phyloP scores from a whole-genome alignment of 2,113 vertebrate species.

The Ranitomeya variabilis region DNA sequence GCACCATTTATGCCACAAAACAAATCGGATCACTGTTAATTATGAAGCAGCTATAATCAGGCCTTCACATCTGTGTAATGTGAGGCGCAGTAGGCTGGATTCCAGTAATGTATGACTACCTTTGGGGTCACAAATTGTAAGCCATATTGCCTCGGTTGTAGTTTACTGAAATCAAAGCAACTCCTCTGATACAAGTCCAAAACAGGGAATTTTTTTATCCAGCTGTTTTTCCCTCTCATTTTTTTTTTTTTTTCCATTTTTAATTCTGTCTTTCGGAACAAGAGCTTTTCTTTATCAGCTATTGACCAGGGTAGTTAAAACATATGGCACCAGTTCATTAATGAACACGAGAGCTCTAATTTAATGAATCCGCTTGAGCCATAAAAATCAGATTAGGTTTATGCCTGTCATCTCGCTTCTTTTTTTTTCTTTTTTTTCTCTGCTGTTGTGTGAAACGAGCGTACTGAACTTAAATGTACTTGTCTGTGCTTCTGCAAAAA shows the following conservation, averaged over 20 bases:
- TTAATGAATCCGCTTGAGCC: constrained; percentile 98
- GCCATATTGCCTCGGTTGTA: constrained; percentile 85
- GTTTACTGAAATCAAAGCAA: constrained; percentile 82
- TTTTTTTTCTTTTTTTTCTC: constrained; percentile 48
- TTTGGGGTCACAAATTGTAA: constrained; percentile 83
- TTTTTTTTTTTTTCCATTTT: constrained; percentile 18
- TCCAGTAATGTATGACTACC: constrained; percentile 87
- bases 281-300: constrained; percentile 80
- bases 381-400: constrained; percentile 87
- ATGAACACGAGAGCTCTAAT: constrained; percentile 89
- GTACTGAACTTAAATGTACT: constrained; percentile 27
- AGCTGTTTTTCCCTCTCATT: constrained; percentile 63
- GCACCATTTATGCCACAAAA: constrained; percentile 99
- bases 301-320: constrained; percentile 87
- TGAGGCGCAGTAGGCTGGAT: constrained; percentile 85
- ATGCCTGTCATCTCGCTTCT: constrained; percentile 70
- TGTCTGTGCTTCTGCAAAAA: constrained; percentile 3
- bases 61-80: constrained; percentile 88
- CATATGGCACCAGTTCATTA: constrained; percentile 96
- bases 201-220: constrained; percentile 81
- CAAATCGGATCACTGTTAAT: constrained; percentile 99
- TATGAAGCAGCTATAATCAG: constrained; percentile 95
- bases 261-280: constrained; percentile 59
- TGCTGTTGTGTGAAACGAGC: constrained; percentile 31
- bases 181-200: constrained; percentile 82